Conservation (phyloP, 2,113 vertebrate species). For the Macrotus californicus region DNA sequence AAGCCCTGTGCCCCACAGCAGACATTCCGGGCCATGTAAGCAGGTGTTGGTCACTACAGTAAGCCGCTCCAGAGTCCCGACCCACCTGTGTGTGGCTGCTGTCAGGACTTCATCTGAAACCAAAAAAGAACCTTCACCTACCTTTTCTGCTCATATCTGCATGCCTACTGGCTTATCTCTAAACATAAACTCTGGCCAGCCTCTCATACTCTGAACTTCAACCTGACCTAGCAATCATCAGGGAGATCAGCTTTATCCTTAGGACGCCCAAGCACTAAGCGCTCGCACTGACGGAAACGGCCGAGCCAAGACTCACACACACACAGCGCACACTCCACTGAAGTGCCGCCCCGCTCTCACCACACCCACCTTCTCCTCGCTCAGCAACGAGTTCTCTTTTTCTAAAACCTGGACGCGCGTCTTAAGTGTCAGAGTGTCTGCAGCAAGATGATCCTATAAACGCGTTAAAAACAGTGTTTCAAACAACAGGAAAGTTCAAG, state of each 20-base stretch:
- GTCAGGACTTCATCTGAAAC: background rate
- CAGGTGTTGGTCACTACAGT: accelerated
- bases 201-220: constrained; percentile 31
- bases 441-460: constrained; percentile 61
- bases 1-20: background rate
- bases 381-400: constrained; percentile 80
- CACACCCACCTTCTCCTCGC: constrained; percentile 81
- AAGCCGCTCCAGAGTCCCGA: background rate
- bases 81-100: background rate
- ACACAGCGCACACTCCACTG: background rate
- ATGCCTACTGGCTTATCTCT: background rate
- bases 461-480: constrained; percentile 50
- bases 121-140: background rate
- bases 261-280: background rate
- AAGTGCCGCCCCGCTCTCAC: background rate
- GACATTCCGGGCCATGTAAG: background rate
- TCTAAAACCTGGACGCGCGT: constrained; percentile 79
- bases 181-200: background rate
- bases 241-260: background rate
- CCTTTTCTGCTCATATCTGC: background rate
- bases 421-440: constrained; percentile 85
- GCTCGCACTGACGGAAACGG: background rate
- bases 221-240: background rate
- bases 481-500: constrained; percentile 46
- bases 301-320: background rate